Evolutionary conservation across 1,140 invertebrate genomes (phyloP).

Genomic region (Gonioctena quinquepunctata): DNA sequence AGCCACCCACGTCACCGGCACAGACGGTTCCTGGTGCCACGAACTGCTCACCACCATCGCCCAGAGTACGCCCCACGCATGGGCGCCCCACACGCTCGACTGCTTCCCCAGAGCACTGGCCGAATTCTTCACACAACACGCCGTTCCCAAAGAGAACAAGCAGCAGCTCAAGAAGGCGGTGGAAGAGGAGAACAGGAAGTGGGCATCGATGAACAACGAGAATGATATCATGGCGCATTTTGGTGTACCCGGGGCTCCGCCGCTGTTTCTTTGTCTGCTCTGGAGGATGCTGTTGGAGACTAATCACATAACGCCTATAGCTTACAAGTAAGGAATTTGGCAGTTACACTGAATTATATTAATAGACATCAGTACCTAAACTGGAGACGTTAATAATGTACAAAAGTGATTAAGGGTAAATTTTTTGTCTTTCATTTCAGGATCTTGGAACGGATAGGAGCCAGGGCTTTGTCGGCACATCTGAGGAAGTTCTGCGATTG

Average conservation of each 20-base stretch:
- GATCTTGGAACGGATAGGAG: slow-evolving; percentile 91
- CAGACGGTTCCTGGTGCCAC: slow-evolving; percentile 83
- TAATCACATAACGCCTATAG: slow-evolving; percentile 88
- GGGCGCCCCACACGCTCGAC: slow-evolving; percentile 89
- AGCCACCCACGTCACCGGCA: slow-evolving; percentile 90
- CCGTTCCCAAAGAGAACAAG: slow-evolving; percentile 86
- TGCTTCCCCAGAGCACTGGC: slow-evolving; percentile 88
- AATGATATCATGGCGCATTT: slow-evolving; percentile 96
- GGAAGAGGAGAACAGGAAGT: slow-evolving; percentile 93
- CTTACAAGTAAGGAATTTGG: slow-evolving; percentile 91
- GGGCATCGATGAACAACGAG: slow-evolving; percentile 96
- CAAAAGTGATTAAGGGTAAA: no score
- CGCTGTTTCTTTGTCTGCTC: slow-evolving; percentile 87
- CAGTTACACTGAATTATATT: no score
- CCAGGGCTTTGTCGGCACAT: slow-evolving; percentile 85
- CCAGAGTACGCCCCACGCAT: slow-evolving; percentile 91
- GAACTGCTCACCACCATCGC: slow-evolving; percentile 89
- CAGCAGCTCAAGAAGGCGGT: slow-evolving; percentile 88
- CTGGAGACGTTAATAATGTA: no score
- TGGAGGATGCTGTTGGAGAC: slow-evolving; percentile 97
- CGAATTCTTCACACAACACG: slow-evolving; percentile 85
- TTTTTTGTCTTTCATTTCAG: slow-evolving; percentile 61
- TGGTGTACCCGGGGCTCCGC: slow-evolving; percentile 84
- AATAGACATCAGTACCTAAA: no score
- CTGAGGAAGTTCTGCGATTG: slow-evolving; percentile 94